phyloP scores from a whole-genome alignment of 2,797 vertebrate genomes.

The Urocyon cinereoargenteus region DNA sequence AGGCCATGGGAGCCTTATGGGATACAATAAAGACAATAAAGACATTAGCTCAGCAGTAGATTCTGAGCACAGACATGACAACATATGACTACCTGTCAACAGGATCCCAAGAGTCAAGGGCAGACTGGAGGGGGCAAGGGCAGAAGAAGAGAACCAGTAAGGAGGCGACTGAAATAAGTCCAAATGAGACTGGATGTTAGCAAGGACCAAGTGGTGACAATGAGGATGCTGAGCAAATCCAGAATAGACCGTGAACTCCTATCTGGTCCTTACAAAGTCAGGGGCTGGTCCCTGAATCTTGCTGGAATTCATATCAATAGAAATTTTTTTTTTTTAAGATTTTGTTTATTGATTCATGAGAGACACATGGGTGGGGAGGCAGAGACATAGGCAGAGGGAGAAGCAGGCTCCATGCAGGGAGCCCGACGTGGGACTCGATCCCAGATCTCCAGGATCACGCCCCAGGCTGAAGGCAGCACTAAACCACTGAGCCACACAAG shows the following conservation, averaged over 20 bases:
- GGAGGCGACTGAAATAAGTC: not conserved
- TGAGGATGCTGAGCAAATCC: constrained; percentile 14
- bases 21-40: not conserved
- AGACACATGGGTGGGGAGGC: too few species aligned
- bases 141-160: not conserved
- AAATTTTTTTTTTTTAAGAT: not conserved
- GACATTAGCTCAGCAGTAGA: not conserved
- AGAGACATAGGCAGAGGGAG: too few species aligned
- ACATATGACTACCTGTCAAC: not conserved
- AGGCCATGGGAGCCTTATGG: not conserved
- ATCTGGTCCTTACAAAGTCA: constrained; percentile 9
- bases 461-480: too few species aligned
- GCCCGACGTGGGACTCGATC: too few species aligned
- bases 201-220: not conserved
- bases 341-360: too few species aligned
- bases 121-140: not conserved
- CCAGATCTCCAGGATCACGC: too few species aligned
- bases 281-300: not conserved
- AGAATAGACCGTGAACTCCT: not conserved
- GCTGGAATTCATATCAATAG: constrained; percentile 19
- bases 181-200: not conserved
- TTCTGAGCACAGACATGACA: not conserved
- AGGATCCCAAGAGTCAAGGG: not conserved
- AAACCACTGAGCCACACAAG: too few species aligned
- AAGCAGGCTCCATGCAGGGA: too few species aligned